phyloP scores from a whole-genome alignment of 1,140 invertebrate species.

The Andrena cerasifolii region DNA sequence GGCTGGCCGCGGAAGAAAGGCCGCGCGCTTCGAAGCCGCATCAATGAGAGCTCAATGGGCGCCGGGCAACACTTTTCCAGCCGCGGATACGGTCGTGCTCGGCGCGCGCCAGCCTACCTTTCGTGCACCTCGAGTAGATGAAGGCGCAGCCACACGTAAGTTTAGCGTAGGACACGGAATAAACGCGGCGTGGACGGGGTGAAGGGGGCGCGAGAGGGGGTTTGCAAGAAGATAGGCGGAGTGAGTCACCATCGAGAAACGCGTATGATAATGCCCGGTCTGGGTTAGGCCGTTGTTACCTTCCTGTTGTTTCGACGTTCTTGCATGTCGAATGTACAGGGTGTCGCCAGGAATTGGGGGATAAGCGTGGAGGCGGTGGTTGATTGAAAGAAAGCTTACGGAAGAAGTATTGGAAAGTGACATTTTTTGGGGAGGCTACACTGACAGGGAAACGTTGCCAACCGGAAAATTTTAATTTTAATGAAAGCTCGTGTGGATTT shows the following conservation, averaged over 20 bases:
- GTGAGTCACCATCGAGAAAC: constrained; percentile 60
- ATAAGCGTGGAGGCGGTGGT: no score
- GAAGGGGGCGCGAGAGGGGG: no score
- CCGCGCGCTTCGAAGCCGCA: constrained; percentile 10
- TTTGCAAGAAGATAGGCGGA: constrained; percentile 32
- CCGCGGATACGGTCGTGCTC: constrained; percentile 34
- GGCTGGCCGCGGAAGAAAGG: constrained; percentile 46
- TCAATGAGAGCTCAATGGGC: constrained; percentile 71
- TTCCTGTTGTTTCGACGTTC: no score
- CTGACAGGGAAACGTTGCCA: no score
- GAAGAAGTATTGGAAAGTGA: no score
- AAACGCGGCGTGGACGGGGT: not conserved
- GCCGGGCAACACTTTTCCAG: constrained; percentile 67
- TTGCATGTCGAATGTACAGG: no score
- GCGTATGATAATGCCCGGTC: constrained; percentile 44
- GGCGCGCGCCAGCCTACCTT: constrained; percentile 56
- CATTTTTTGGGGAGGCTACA: no score
- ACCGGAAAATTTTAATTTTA: no score
- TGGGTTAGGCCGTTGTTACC: no score
- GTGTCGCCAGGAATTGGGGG: no score
- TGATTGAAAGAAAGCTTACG: no score
- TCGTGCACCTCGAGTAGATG: constrained; percentile 49
- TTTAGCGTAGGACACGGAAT: constrained; percentile 38
- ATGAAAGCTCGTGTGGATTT: no score
- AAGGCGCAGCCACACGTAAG: constrained; percentile 52